Evolutionary conservation across 1,140 invertebrate genomes (phyloP).

Genomic region (Drosophila varians): DNA sequence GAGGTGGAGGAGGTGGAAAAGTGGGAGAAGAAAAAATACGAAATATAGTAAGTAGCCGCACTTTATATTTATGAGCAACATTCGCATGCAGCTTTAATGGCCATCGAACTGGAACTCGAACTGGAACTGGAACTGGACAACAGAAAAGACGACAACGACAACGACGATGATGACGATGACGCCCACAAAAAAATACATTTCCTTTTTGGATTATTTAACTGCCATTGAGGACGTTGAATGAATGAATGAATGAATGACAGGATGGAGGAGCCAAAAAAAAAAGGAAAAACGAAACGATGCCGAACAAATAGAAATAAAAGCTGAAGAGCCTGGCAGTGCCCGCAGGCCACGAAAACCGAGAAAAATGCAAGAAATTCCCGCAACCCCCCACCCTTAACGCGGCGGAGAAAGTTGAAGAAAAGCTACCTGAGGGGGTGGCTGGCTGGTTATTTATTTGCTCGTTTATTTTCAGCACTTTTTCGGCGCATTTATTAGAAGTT

Average conservation of each 20-base stretch:
- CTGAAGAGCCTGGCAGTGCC: conserved; percentile 8
- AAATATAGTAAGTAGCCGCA: conserved; percentile 68
- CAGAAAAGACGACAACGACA: conserved; percentile 17
- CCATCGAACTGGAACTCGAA: conserved; percentile 52
- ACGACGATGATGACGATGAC: conserved; percentile 27
- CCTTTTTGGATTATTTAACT: conserved; percentile 69
- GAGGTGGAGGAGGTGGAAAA: neutral
- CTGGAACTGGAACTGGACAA: conserved; percentile 35
- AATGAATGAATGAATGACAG: conserved; percentile 46
- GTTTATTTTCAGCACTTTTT: conserved; percentile 69
- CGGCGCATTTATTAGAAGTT: conserved; percentile 66
- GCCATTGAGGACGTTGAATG: conserved; percentile 59
- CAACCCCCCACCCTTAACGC: neutral
- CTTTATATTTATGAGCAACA: conserved; percentile 70
- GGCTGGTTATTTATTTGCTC: conserved; percentile 65
- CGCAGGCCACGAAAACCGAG: conserved; percentile 52
- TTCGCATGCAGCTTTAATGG: conserved; percentile 73
- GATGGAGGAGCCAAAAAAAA: conserved; percentile 36
- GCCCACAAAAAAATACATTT: conserved; percentile 71
- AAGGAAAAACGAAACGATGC: conserved; percentile 4
- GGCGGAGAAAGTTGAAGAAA: neutral
- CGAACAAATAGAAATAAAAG: conserved; percentile 42
- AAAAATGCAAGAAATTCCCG: conserved; percentile 41
- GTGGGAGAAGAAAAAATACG: conserved; percentile 1
- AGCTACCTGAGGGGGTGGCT: conserved; percentile 42